These are phyloP conservation scores for Pocillopora damicornis DNA, from an alignment of 64 coral and sea anemone species.

Conservation along the genomic window DNA sequence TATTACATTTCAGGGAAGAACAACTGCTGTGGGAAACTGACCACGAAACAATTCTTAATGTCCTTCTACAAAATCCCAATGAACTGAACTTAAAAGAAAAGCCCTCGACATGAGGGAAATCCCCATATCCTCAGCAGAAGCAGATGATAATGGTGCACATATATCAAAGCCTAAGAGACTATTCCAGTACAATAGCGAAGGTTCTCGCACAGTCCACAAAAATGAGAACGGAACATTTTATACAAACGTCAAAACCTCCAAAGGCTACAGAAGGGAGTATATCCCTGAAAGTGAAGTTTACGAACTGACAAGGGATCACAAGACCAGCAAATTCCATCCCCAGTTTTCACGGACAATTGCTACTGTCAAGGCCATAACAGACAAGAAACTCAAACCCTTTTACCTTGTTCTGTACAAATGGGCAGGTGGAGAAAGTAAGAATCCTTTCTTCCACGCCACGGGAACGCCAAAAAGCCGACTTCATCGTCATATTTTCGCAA, in stretches of 20 bases:
- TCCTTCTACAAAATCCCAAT: slow-evolving; percentile 56
- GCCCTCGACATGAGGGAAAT: slow-evolving; percentile 54
- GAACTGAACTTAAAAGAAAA: slow-evolving; percentile 59
- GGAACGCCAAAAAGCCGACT: too few species aligned
- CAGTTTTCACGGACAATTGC: too few species aligned
- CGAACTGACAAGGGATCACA: slow-evolving; percentile 22
- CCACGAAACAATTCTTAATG: slow-evolving; percentile 62
- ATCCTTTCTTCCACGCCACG: too few species aligned
- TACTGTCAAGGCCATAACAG: too few species aligned
- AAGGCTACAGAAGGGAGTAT: slow-evolving; percentile 33
- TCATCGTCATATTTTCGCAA: too few species aligned
- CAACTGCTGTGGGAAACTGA: too few species aligned
- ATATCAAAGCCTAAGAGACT: slow-evolving; percentile 26
- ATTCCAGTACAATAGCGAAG: slow-evolving; percentile 38
- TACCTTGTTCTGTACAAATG: too few species aligned
- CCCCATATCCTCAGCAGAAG: slow-evolving; percentile 40
- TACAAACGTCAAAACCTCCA: slow-evolving; percentile 23
- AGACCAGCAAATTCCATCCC: too few species aligned
- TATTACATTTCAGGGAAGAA: too few species aligned
- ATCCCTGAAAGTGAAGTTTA: slow-evolving; percentile 22
- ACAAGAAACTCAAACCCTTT: too few species aligned
- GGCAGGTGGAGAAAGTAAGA: too few species aligned
- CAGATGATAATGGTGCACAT: slow-evolving; percentile 61
- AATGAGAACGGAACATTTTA: slow-evolving; percentile 32
- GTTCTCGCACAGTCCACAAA: slow-evolving; percentile 30